Evolutionary conservation across 2,888 invertebrate species (phyloP), one percentile per base, ranked within the genome.

Genomic region (Hermaeophaga mercurialis): DNA sequence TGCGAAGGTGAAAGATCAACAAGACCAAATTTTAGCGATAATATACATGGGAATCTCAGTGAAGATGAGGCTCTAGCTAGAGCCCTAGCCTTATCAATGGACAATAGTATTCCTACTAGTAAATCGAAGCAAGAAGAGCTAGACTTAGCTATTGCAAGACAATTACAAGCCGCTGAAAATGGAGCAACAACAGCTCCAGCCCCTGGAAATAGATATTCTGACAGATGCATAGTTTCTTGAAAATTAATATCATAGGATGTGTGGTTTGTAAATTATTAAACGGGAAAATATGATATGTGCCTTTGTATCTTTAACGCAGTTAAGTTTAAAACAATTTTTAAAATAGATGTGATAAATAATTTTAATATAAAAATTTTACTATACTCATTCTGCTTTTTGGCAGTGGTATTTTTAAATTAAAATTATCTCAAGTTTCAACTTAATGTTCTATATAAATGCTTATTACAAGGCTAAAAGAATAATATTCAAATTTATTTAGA

Each of bases 41-140:
- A 79, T 50, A 79, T 88, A 2, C 88, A 88, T 75, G 88, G 86
- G 47, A 83, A 83, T 71, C 83, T 88, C 83, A 88, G 87, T 63
- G 96, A 96, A 80, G 96, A 96, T 73, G 96, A 95, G 76, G 95
- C 94, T 0, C 76, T 96, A 48, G 94, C 94, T 0, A 85, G 85
- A 49, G 95, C 95, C 0, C 77, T 96, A 15, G 88, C 91, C 2
- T 77, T 89, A 9, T 93, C 93, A 0, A 78, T 92, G 75, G 81
- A 85, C 73, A 84, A 84, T 46, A 82, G 84, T 33, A 66, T 60
- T 36, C 58, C 69, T 1, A 65, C 61, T 41, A 59, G 63, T 33
- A 64, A 64, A 53, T 57, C 70, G 47, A 70, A 65, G 14, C 67
- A 77, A 28, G 78, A 78, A 48, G 74, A 76, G 15, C 66, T 80